Percentiles rank a stretch among this genome's conserved stretches.
Evolutionary conservation across 2,888 invertebrate genomes (phyloP).

Genomic region (Diploptera punctata): DNA sequence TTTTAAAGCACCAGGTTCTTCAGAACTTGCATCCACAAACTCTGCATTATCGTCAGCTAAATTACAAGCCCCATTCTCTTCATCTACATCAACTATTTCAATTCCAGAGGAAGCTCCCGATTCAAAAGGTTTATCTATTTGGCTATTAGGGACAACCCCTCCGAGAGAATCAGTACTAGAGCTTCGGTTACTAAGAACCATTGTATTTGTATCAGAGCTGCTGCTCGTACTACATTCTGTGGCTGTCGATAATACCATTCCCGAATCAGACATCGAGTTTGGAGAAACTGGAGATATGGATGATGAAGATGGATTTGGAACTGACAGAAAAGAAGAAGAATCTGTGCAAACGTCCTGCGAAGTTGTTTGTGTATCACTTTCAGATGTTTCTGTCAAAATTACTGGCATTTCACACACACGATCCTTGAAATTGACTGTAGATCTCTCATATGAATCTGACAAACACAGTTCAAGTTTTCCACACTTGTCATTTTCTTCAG

Average conservation of each 20-base stretch:
- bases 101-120: not conserved
- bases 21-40: conserved; percentile 1
- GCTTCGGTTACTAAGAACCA: conserved; percentile 35
- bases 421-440: conserved; percentile 4
- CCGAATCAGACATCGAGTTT: conserved; percentile 40
- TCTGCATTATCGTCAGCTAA: not conserved
- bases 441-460: not conserved
- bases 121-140: not conserved
- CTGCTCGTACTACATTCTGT: conserved; percentile 38
- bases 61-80: not conserved
- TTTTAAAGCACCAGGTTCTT: not conserved
- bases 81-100: not conserved
- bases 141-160: not conserved
- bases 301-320: conserved; percentile 31
- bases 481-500: too few species aligned
- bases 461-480: not conserved
- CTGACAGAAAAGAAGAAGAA: conserved; percentile 25
- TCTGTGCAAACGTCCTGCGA: not conserved
- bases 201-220: conserved; percentile 37
- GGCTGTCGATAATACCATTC: conserved; percentile 32
- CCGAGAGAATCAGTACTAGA: conserved; percentile 40
- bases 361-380: not conserved
- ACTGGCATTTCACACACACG: conserved; percentile 33
- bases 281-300: conserved; percentile 41
- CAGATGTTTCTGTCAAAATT: conserved; percentile 27